These are phyloP conservation scores for Drosophila falleni DNA, from an alignment of 2,888 invertebrate species.

Conservation along the genomic window DNA sequence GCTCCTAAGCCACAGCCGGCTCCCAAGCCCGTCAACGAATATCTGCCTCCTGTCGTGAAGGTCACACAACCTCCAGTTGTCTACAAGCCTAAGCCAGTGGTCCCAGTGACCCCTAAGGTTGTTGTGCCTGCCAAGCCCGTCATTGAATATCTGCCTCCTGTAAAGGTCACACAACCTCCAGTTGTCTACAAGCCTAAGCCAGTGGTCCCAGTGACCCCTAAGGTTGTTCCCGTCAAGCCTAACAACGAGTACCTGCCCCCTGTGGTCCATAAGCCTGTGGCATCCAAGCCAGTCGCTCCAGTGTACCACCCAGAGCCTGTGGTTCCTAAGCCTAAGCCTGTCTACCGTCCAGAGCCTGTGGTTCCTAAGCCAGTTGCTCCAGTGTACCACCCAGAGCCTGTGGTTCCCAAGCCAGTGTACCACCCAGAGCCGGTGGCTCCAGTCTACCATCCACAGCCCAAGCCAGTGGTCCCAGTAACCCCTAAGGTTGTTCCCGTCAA, in stretches of 20 bases:
- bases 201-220: conserved; percentile 25
- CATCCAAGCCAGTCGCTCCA: conserved; percentile 5
- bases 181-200: conserved; percentile 32
- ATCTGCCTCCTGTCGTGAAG: conserved; percentile 20
- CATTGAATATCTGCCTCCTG: conserved; percentile 25
- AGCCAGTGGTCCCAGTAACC: conserved; percentile 36
- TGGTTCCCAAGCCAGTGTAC: conserved; percentile 16
- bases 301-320: conserved; percentile 1
- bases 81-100: conserved; percentile 29
- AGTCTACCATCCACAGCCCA: conserved; percentile 20
- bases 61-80: conserved; percentile 20
- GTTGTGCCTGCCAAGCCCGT: conserved; percentile 17
- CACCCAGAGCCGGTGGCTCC: conserved; percentile 23
- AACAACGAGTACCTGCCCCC: conserved; percentile 41
- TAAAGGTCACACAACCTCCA: conserved; percentile 8
- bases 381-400: conserved; percentile 23
- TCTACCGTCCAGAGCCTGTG: conserved; percentile 21
- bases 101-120: conserved; percentile 29
- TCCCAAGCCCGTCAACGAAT: conserved; percentile 16
- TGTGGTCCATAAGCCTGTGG: background rate
- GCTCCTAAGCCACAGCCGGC: too few species aligned
- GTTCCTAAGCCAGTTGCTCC: conserved; percentile 31
- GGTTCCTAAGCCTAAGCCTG: conserved; percentile 9
- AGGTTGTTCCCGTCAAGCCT: conserved; percentile 29
- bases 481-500: too few species aligned